These are phyloP conservation scores for Pygathrix nemaeus DNA, from an alignment of 2,113 vertebrate genomes.

Conservation along the genomic window DNA sequence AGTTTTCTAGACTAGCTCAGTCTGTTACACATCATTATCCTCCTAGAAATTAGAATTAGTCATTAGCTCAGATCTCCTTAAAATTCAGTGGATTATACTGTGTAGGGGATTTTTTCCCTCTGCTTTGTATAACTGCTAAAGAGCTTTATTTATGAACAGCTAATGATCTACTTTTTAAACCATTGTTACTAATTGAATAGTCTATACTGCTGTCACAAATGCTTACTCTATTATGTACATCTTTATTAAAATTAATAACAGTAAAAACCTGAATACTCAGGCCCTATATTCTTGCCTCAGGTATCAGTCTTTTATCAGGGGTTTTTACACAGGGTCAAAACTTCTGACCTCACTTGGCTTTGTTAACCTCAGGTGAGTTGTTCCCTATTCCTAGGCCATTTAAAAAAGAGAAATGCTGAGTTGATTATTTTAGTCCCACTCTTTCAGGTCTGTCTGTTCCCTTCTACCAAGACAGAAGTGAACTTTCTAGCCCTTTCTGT, in stretches of 20 bases:
- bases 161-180: background rate
- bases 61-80: background rate
- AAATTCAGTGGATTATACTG: background rate
- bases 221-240: background rate
- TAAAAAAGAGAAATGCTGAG: background rate
- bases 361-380: background rate
- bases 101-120: background rate
- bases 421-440: background rate
- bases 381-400: background rate
- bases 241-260: background rate
- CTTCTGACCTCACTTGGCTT: background rate
- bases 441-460: background rate
- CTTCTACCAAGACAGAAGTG: background rate
- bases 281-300: background rate
- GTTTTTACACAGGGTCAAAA: background rate
- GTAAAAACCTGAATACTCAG: background rate
- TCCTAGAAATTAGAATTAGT: conserved; percentile 27
- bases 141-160: background rate
- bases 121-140: background rate
- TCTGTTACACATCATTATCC: background rate
- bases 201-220: background rate
- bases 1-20: background rate
- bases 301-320: background rate
- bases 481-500: background rate
- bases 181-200: background rate